A percentile compares a stretch with the other conserved stretches of the same genome.
Conservation (phyloP, 1,140 invertebrate species). For the Drosophila nasuta region DNA sequence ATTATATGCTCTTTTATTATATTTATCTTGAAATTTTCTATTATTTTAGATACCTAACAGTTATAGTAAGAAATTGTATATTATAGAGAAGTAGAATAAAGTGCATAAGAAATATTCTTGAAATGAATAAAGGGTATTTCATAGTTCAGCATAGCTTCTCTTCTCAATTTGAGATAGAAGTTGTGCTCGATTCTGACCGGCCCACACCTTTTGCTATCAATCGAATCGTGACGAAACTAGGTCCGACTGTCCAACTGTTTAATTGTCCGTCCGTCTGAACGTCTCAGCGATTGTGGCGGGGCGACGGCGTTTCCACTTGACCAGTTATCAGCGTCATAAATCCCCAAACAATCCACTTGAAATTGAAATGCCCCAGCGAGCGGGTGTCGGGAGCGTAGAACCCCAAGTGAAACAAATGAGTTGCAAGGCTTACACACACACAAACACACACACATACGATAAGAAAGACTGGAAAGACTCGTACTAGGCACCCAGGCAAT, state of each 20-base stretch:
- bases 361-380: conserved; percentile 57
- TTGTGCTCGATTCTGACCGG: conserved; percentile 21
- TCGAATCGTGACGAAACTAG: conserved; percentile 65
- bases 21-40: too few relatives aligned
- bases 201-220: conserved; percentile 62
- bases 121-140: background rate
- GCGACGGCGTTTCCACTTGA: conserved; percentile 63
- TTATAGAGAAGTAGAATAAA: background rate
- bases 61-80: too few relatives aligned
- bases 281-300: conserved; percentile 13
- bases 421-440: conserved; percentile 52
- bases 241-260: conserved; percentile 16
- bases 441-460: conserved; percentile 28
- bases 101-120: background rate
- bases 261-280: background rate
- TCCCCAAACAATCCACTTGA: conserved; percentile 79
- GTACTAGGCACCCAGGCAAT: conserved; percentile 46
- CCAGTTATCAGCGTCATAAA: conserved; percentile 78
- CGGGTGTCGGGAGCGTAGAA: conserved; percentile 39
- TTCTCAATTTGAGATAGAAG: conserved; percentile 5
- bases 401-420: conserved; percentile 72
- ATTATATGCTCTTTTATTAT: too few relatives aligned
- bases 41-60: too few relatives aligned
- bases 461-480: conserved; percentile 58
- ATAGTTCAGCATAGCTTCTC: background rate